Percentiles rank a stretch among this genome's conserved stretches.
phyloP scores from a whole-genome alignment of 2,113 vertebrate genomes.

The Naja naja region DNA sequence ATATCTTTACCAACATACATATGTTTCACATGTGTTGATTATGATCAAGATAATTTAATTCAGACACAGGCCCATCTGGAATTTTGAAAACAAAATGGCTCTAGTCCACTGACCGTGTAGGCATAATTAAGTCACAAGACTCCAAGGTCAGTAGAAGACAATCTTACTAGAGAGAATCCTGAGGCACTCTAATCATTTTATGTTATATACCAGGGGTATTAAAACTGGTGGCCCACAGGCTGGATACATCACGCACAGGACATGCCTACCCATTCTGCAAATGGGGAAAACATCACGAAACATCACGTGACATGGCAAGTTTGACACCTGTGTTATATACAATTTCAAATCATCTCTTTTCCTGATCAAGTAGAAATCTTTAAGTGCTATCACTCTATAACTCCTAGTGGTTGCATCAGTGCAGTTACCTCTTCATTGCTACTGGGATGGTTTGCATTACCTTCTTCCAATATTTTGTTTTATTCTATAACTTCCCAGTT shows the following conservation, averaged over 20 bases:
- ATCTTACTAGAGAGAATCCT: background rate
- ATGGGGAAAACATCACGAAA: too few relatives aligned
- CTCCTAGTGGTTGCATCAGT: background rate
- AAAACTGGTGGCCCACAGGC: too few relatives aligned
- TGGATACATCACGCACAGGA: too few relatives aligned
- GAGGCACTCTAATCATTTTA: background rate
- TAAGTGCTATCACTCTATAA: background rate
- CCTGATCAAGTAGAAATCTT: background rate
- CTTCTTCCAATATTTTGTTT: background rate
- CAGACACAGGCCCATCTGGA: background rate
- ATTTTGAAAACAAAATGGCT: background rate
- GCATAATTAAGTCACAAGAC: background rate
- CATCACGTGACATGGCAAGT: too few relatives aligned
- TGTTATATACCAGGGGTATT: background rate
- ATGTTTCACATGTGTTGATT: background rate
- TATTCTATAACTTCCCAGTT: background rate
- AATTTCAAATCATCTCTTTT: background rate
- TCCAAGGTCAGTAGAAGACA: background rate
- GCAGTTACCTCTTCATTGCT: background rate
- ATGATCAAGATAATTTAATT: background rate
- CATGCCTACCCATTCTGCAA: too few relatives aligned
- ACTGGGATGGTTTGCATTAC: background rate
- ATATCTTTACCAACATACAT: background rate
- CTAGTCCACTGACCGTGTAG: background rate
- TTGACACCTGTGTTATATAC: background rate